Base-by-base conservation (phyloP, 2,797 vertebrate species). In the Tauraco hartlaubi region DNA sequence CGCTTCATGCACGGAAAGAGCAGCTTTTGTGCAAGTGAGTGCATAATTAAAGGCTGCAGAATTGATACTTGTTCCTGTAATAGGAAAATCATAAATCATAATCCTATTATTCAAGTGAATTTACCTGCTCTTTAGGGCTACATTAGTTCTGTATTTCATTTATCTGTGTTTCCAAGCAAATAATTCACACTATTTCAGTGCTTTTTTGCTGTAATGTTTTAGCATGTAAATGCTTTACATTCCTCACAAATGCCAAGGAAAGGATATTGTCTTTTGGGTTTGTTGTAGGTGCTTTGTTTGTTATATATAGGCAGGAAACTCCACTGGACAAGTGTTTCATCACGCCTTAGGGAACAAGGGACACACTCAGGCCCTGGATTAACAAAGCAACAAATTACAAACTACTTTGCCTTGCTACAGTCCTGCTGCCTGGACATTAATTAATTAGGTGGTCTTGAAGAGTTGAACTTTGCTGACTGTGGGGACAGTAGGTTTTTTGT, bases 31-130 rank as follows among this genome's bases (percentile, higher is more conserved):
- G 58, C 76, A 21, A 51, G 11, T 6, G 49, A 56, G 35, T 4
- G 66, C 10, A 4, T 61, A 67, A 49, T 49, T 61, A 88, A 87
- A 66, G 19, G 33, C 19, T 58, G 74, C 14, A 72, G 67, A 85
- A 54, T 17, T 51, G 56, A 78, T 88, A 48, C 20, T 84, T 0
- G 0, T 48, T 92, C 78, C 23, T 29, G 25, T 58, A 79, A 55
- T 7, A 58, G 67, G 71, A 67, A 94, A 91, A 85, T 91, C 59
- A 56, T 94, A 95, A 95, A 93, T 96, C 94, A 92, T 85, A 92
- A 77, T 88, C 61, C 77, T 46, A 71, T 95, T 95, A 90, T 74
- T 87, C 74, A 90, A 82, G 94, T 54, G 9, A 78, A 82, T 96
- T 92, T 94, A 82, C 71, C 80, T 94, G 71, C 61, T 93, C 74